Conservation (phyloP, 2,888 invertebrate species). For the Eucriotettix oculatus region DNA sequence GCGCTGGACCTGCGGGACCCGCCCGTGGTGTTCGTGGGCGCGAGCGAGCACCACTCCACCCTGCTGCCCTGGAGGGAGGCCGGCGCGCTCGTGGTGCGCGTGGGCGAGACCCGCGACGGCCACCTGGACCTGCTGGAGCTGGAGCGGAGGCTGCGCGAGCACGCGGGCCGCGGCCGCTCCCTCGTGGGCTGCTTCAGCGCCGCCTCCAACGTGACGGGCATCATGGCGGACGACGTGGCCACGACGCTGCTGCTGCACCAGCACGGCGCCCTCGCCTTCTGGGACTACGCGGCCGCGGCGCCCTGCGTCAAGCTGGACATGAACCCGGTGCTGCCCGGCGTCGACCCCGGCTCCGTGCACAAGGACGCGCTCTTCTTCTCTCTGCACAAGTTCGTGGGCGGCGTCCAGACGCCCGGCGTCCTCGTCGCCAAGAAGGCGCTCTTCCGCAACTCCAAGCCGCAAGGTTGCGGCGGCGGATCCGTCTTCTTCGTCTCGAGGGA, state of each 20-base stretch:
- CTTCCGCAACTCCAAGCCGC: constrained; percentile 30
- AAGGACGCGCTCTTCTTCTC: constrained; percentile 84
- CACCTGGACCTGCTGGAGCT: constrained; percentile 61
- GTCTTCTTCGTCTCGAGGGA: constrained; percentile 34
- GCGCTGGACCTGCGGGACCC: constrained; percentile 45
- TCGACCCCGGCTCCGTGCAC: constrained; percentile 49
- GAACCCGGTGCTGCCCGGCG: constrained; percentile 60
- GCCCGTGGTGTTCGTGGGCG: constrained; percentile 62
- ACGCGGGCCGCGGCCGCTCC: constrained; percentile 37
- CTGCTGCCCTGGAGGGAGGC: constrained; percentile 70
- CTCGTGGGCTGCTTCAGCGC: constrained; percentile 76
- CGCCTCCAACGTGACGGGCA: constrained; percentile 77
- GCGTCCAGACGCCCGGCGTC: constrained; percentile 68
- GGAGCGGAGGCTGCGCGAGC: constrained; percentile 47
- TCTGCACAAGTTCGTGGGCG: constrained; percentile 81
- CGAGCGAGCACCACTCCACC: constrained; percentile 58
- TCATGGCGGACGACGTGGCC: constrained; percentile 66
- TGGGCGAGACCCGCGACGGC: constrained; percentile 63
- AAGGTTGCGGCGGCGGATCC: constrained; percentile 34
- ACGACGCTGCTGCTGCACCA: constrained; percentile 66
- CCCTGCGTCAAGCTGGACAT: constrained; percentile 66
- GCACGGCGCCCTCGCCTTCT: constrained; percentile 68
- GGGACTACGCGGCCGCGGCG: constrained; percentile 69
- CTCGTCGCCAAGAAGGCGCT: constrained; percentile 44
- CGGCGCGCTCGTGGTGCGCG: constrained; percentile 60